Evolutionary conservation across 2,888 invertebrate species (phyloP), one percentile per base, ranked within the genome.

Genomic region (Lasioglossum marginatum): DNA sequence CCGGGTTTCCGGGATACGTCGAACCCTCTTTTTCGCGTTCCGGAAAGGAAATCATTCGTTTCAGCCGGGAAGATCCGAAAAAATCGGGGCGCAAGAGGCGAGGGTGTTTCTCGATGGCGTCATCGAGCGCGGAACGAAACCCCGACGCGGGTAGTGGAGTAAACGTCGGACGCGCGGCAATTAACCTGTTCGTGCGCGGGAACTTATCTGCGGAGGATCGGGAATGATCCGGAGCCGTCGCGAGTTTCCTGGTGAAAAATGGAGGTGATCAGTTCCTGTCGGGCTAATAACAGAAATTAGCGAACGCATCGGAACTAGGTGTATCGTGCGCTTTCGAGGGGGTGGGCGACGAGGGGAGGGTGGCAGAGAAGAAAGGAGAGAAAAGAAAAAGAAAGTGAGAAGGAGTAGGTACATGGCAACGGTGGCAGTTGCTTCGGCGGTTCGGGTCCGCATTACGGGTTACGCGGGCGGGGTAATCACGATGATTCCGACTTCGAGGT

Each of bases 381-480:
- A 71, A 31, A 85, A 63, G 27, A 52, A 60, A 77, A 60, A 77
- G 63, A 43, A 34, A 63, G n/a, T 70, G 77, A 27, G 27, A 37
- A 40, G 12, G 78, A 19, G 45, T 4, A 4, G 57, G 57, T 77
- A 78, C 85, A 86, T 76, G 90, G 87, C 92, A 94, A 94, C 94
- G 91, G 95, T 95, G 95, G 95, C 95, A 95, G 92, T 93, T 92
- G 92, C 90, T 90, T 84, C 87, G 90, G 88, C 82, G 91, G 90
- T 88, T 89, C 85, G 87, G 92, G 92, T 85, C 80, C 91, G 94
- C 93, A 94, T 95, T 95, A 95, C 92, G 92, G 93, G 93, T 94
- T 93, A 93, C 93, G 93, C 92, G 92, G 92, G 93, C 93, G 92
- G 90, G 92, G 92, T 95, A 95, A 95, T 95, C 93, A 94, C 93